Evolutionary conservation across 2,888 invertebrate genomes (phyloP).

Genomic region (Mythimna impura): DNA sequence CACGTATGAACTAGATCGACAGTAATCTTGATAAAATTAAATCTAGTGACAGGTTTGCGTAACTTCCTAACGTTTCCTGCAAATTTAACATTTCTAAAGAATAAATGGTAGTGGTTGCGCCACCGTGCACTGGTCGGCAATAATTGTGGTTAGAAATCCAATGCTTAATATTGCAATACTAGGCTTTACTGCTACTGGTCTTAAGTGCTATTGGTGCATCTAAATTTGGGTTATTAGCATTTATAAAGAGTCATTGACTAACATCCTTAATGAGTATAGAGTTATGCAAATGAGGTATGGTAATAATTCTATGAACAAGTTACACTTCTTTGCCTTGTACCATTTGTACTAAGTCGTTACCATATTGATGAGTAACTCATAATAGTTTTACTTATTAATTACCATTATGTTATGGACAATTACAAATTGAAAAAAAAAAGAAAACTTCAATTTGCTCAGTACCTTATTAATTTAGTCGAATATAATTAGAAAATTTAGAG

Average conservation of each 20-base stretch:
- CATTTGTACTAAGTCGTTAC: conserved; percentile 8
- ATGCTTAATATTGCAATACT: conserved; percentile 61
- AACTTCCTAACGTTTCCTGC: conserved; percentile 54
- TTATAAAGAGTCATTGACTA: conserved; percentile 22
- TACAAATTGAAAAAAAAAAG: background rate
- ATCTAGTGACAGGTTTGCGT: conserved; percentile 43
- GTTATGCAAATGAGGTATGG: conserved; percentile 26
- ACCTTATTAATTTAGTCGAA: background rate
- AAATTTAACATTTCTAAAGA: conserved; percentile 58
- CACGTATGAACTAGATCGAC: background rate
- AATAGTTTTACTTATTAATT: background rate
- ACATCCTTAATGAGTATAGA: conserved; percentile 14
- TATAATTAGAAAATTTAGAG: conserved; percentile 24
- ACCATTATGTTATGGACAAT: background rate
- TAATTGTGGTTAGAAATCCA: conserved; percentile 71
- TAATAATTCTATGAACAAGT: conserved; percentile 30
- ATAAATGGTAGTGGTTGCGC: conserved; percentile 50
- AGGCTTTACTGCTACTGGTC: conserved; percentile 27
- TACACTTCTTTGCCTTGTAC: conserved; percentile 12
- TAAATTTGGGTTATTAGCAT: conserved; percentile 41
- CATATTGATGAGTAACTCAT: conserved; percentile 24
- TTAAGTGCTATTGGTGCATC: conserved; percentile 30
- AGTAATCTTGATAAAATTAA: conserved; percentile 22
- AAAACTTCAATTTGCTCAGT: background rate
- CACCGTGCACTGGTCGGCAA: conserved; percentile 41